phyloP scores from a whole-genome alignment of 2,797 vertebrate genomes.

The Silurus lanzhouensis region DNA sequence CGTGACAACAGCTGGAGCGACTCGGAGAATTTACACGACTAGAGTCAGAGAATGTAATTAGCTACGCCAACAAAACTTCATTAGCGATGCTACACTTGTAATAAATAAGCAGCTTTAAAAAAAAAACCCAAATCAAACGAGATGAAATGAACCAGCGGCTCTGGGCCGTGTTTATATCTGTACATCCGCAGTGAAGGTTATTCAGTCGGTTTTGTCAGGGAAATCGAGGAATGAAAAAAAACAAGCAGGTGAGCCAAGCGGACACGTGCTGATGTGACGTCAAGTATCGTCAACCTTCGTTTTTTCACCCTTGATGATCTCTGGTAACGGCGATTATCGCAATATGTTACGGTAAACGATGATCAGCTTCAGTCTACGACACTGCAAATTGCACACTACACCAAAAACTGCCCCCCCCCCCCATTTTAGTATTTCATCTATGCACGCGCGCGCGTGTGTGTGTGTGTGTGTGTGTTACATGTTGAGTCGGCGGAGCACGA shows the following conservation, averaged over 20 bases:
- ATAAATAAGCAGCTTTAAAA: conserved; percentile 9
- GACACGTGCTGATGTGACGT: neutral
- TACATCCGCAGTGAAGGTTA: neutral
- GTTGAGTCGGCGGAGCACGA: conserved; percentile 46
- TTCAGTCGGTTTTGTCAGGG: neutral
- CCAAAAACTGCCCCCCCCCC: too few relatives aligned
- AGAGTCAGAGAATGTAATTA: too few relatives aligned
- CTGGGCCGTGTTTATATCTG: neutral
- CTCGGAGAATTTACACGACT: neutral
- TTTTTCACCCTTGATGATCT: neutral
- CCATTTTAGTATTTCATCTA: neutral
- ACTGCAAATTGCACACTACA: neutral
- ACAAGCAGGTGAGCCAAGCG: neutral
- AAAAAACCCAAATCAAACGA: neutral
- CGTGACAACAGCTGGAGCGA: neutral
- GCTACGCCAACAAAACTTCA: neutral
- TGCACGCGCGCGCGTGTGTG: neutral
- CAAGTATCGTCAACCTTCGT: too few relatives aligned
- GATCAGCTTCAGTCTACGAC: neutral
- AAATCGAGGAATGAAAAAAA: neutral
- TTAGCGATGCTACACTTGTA: neutral
- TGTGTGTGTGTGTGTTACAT: conserved; percentile 34
- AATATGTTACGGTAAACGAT: neutral
- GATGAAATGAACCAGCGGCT: neutral
- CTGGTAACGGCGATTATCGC: neutral